These are phyloP conservation scores for Botia kubotai DNA, from an alignment of 2,797 vertebrate species.

Conservation along the genomic window DNA sequence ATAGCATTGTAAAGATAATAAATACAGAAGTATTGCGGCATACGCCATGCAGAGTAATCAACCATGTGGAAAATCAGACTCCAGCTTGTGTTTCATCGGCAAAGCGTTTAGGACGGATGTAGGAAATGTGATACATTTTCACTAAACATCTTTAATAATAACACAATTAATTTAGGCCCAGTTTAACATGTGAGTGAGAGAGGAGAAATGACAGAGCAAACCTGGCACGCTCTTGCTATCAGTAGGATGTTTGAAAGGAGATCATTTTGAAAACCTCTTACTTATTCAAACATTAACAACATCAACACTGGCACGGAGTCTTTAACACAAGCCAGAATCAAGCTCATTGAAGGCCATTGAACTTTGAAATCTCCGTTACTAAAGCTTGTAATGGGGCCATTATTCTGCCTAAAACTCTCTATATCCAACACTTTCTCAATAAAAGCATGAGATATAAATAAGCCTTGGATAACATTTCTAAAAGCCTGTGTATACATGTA, in stretches of 20 bases:
- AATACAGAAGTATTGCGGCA: constrained; percentile 13
- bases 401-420: too few species aligned
- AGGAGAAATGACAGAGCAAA: constrained; percentile 32
- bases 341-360: constrained; percentile 8
- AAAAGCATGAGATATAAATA: neutral
- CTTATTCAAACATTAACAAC: constrained; percentile 47
- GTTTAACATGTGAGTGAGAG: constrained; percentile 44
- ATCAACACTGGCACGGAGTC: constrained; percentile 36
- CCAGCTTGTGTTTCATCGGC: constrained; percentile 23
- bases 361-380: neutral
- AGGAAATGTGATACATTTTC: constrained; percentile 21
- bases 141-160: constrained; percentile 25
- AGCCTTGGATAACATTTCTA: too few species aligned
- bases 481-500: neutral
- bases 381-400: neutral
- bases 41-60: constrained; percentile 8
- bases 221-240: constrained; percentile 11
- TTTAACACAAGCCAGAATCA: constrained; percentile 46
- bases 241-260: constrained; percentile 46
- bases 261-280: constrained; percentile 45
- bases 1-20: constrained; percentile 34
- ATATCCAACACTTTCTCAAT: neutral
- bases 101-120: constrained; percentile 2
- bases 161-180: constrained; percentile 33
- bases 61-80: constrained; percentile 16